Conservation (phyloP, 2,797 vertebrate genomes). For the Notolepis coatsorum region DNA sequence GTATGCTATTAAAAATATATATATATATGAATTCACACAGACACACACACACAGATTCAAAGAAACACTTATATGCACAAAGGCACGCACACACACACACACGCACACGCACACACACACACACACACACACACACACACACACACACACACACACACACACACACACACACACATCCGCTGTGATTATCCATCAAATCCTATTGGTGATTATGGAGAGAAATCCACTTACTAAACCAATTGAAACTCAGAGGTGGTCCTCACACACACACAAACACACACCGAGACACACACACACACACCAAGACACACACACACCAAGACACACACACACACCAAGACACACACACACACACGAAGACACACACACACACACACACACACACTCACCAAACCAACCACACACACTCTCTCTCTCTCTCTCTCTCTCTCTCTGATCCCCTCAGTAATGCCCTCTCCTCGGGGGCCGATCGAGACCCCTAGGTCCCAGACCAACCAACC, state of each 20-base stretch:
- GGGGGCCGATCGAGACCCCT: constrained; percentile 48
- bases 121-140: constrained; percentile 13
- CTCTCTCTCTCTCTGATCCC: constrained; percentile 17
- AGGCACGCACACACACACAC: not conserved
- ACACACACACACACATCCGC: not conserved
- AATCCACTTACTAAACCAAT: no score
- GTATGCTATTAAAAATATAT: not conserved
- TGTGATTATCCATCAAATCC: no score
- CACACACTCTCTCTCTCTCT: constrained; percentile 15
- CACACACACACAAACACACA: constrained; percentile 12
- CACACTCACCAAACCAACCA: not conserved
- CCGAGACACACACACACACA: not conserved
- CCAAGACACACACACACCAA: constrained; percentile 1
- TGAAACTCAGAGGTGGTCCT: no score
- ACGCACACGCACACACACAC: not conserved
- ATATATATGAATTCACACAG: not conserved
- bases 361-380: not conserved
- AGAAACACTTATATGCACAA: not conserved
- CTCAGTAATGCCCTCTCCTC: constrained; percentile 54
- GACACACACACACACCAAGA: constrained; percentile 21
- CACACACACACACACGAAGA: not conserved
- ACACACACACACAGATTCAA: constrained; percentile 23
- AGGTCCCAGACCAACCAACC: no score
- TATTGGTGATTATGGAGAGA: no score
- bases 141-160: not conserved